Evolutionary conservation across 2,888 invertebrate genomes (phyloP), one percentile per base, ranked within the genome.

Genomic region (Nudaria mundana): DNA sequence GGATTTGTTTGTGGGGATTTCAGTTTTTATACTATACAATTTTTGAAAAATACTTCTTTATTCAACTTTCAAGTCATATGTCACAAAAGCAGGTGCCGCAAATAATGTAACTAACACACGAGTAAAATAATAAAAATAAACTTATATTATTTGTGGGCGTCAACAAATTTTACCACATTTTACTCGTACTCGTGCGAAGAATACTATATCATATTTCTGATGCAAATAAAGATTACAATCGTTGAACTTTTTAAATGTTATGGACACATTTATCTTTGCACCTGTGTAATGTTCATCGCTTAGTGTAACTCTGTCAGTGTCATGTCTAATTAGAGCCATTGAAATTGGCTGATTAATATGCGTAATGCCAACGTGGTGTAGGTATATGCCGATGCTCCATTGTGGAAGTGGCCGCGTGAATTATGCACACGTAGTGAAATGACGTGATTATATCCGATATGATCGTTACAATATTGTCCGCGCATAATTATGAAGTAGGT

Each of bases 321-420:
- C 85, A 85, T 81, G 78, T 76, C 76, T 85, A 85, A 86, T 86
- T 85, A 86, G 76, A 66, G 71, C 77, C 75, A 80, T 83, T 84
- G 79, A 81, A 78, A 78, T 79, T 77, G 77, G 71, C 81, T 80
- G 83, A 83, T 83, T 83, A 83, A 79, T 83, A 81, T 79, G 77
- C 83, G 79, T 76, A 81, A 81, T 84, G 82, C 64, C 57, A 59
- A 47, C 58, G 58, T 59, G 66, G 72, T 76, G 71, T 78, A n/a
- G n/a, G n/a, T n/a, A 74, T 75, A 72, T 64, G 63, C 66, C 73
- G 76, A 76, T 77, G 80, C 70, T 75, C 77, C 63, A 76, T 79
- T 81, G 76, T 79, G 76, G 74, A 48, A 63, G 60, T 64, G 58
- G 48, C 61, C 62, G 50, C 49, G 63, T 76, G 73, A 75, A 77